Conservation (phyloP, 2,113 vertebrate species). For the Gorilla gorilla region DNA sequence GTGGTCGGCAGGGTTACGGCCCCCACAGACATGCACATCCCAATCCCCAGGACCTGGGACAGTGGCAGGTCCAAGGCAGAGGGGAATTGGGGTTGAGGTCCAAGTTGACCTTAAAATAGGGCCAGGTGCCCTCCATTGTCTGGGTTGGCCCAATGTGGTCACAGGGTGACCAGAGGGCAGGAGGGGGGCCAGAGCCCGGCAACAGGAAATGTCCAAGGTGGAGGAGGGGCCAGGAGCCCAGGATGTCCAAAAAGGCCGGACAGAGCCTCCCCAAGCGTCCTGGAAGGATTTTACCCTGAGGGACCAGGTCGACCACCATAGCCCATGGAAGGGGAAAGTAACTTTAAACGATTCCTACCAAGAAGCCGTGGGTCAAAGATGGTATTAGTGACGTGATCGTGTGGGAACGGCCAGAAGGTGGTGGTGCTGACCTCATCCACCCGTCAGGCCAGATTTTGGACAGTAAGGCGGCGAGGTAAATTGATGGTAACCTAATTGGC, state of each 20-base stretch:
- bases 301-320: background rate
- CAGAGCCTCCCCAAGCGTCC: background rate
- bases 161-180: too few relatives aligned
- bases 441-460: background rate
- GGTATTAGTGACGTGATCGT: fast-evolving
- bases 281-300: too few relatives aligned
- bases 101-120: too few relatives aligned
- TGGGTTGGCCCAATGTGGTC: fast-evolving
- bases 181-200: fast-evolving
- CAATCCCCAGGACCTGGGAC: background rate
- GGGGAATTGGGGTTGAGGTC: too few relatives aligned
- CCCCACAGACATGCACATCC: fast-evolving
- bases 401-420: background rate
- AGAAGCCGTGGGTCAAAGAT: fast-evolving
- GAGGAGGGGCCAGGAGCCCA: background rate
- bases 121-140: background rate
- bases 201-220: background rate
- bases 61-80: background rate
- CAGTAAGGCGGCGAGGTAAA: fast-evolving
- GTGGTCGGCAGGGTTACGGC: background rate
- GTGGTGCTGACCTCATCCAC: fast-evolving
- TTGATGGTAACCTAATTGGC: background rate
- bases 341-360: background rate
- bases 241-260: background rate
- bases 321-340: background rate